Percentiles rank a stretch among this genome's conserved stretches.
These are phyloP conservation scores for Zonotrichia albicollis DNA, from an alignment of 2,797 vertebrate genomes.

Conservation along the genomic window DNA sequence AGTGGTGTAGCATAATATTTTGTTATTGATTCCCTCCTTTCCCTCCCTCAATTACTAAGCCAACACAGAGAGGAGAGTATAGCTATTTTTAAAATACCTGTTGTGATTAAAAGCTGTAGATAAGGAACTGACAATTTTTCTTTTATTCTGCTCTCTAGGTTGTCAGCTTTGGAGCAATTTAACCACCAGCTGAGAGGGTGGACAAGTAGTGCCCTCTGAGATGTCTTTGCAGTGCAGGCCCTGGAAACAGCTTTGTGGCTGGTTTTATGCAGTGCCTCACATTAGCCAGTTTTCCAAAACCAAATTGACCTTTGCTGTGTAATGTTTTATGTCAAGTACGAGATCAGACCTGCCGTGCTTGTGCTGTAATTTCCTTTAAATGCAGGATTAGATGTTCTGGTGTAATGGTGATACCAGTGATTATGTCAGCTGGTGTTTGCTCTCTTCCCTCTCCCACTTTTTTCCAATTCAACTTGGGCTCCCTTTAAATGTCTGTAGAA, in stretches of 20 bases:
- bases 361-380: slow-evolving; percentile 34
- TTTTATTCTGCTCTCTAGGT: neutral
- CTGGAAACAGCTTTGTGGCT: neutral
- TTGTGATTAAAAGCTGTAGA: slow-evolving; percentile 48
- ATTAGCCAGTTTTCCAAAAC: slow-evolving; percentile 33
- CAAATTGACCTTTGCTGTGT: slow-evolving; percentile 29
- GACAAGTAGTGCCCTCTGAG: neutral
- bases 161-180: slow-evolving; percentile 47
- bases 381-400: neutral
- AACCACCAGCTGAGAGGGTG: slow-evolving; percentile 40
- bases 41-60: slow-evolving; percentile 7
- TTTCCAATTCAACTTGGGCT: neutral
- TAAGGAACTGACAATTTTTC: slow-evolving; percentile 38
- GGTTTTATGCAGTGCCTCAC: neutral
- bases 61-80: neutral
- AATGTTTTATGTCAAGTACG: slow-evolving; percentile 3
- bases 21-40: slow-evolving; percentile 51
- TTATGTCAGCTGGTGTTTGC: neutral
- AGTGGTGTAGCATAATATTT: neutral
- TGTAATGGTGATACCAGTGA: neutral
- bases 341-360: neutral
- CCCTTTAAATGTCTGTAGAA: neutral
- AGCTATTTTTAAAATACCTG: slow-evolving; percentile 61
- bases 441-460: neutral
- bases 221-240: neutral